These are phyloP conservation scores for Falco cherrug DNA, from an alignment of 2,797 vertebrate genomes.

Conservation along the genomic window DNA sequence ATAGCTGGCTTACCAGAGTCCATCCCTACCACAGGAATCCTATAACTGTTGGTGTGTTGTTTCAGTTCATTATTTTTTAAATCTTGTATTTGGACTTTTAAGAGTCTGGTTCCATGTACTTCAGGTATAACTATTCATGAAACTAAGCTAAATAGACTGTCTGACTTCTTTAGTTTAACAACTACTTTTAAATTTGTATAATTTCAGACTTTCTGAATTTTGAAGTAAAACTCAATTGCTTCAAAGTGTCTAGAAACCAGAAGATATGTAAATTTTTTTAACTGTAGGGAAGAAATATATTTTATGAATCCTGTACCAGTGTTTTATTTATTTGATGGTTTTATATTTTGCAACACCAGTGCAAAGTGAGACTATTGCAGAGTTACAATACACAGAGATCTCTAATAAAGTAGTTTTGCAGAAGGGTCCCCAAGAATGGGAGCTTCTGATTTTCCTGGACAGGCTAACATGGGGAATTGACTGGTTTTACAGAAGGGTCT, in stretches of 20 bases:
- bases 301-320: background rate
- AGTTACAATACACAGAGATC: rapidly evolving
- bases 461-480: background rate
- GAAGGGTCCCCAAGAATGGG: background rate
- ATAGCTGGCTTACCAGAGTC: background rate
- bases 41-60: background rate
- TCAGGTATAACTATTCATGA: background rate
- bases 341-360: background rate
- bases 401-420: background rate
- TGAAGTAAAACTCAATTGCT: background rate
- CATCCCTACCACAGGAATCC: background rate
- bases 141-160: background rate
- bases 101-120: background rate
- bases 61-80: background rate
- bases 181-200: background rate
- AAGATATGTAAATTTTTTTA: background rate
- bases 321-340: background rate
- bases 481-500: background rate
- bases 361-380: background rate
- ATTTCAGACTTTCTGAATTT: background rate
- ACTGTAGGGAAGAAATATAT: background rate
- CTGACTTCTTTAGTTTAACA: background rate
- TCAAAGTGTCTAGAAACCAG: background rate
- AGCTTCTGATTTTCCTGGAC: background rate
- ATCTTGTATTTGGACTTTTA: background rate